Evolutionary conservation across 2,797 vertebrate genomes (phyloP).

Genomic region (Melanitta fusca): DNA sequence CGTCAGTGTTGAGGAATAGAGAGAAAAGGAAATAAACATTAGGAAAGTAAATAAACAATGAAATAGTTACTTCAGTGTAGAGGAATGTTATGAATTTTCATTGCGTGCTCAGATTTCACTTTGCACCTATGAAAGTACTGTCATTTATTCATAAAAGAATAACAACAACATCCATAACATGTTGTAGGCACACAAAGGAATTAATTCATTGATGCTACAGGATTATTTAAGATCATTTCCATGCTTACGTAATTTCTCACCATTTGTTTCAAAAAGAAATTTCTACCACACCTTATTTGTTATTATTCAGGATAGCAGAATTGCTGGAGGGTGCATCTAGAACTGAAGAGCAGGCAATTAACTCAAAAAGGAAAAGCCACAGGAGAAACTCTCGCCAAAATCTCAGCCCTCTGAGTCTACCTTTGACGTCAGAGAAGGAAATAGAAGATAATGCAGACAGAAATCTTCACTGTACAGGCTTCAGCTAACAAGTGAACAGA

Average conservation of each 20-base stretch:
- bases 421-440: background rate
- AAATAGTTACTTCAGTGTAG: background rate
- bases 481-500: background rate
- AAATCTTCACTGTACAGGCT: background rate
- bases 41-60: background rate
- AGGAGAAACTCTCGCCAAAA: background rate
- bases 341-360: background rate
- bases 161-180: background rate
- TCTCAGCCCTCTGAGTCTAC: background rate
- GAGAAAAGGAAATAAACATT: background rate
- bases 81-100: background rate
- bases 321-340: background rate
- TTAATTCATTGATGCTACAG: background rate
- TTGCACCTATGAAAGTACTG: background rate
- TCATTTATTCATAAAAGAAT: background rate
- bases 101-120: background rate
- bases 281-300: background rate
- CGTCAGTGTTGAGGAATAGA: background rate
- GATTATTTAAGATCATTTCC: conserved; percentile 14
- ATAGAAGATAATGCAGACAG: background rate
- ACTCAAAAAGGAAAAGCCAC: background rate
- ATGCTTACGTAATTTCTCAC: conserved; percentile 5
- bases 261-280: conserved; percentile 2
- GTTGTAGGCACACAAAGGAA: background rate
- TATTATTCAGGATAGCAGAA: background rate